Conservation (phyloP, 1,140 invertebrate species). For the Psix sp. region DNA sequence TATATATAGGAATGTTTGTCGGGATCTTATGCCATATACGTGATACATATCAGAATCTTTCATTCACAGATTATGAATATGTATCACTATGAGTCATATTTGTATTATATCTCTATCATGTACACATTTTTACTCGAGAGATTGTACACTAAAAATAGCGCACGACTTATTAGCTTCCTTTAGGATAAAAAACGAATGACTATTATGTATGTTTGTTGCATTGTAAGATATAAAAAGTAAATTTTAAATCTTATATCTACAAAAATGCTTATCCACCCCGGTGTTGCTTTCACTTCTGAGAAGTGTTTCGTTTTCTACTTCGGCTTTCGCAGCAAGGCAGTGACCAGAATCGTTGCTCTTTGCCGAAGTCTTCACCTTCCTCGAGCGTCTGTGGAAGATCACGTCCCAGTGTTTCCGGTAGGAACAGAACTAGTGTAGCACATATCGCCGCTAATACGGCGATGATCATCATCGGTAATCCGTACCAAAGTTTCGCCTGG, state of each 20-base stretch:
- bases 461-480: constrained; percentile 78
- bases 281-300: not conserved
- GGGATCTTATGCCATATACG: no score
- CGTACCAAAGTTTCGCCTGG: constrained; percentile 79
- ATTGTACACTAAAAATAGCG: no score
- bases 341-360: constrained; percentile 79
- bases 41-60: no score
- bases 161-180: no score
- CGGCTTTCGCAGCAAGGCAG: constrained; percentile 70
- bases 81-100: no score
- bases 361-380: constrained; percentile 84
- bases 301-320: not conserved
- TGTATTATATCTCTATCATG: no score
- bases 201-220: no score
- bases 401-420: constrained; percentile 84
- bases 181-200: no score
- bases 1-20: no score
- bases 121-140: no score
- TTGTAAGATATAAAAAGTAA: not conserved
- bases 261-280: not conserved
- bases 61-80: no score
- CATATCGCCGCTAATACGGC: constrained; percentile 78
- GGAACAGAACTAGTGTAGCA: constrained; percentile 78
- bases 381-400: constrained; percentile 83
- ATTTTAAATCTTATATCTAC: not conserved